phyloP scores from a whole-genome alignment of 2,797 vertebrate species.

The Peromyscus eremicus region DNA sequence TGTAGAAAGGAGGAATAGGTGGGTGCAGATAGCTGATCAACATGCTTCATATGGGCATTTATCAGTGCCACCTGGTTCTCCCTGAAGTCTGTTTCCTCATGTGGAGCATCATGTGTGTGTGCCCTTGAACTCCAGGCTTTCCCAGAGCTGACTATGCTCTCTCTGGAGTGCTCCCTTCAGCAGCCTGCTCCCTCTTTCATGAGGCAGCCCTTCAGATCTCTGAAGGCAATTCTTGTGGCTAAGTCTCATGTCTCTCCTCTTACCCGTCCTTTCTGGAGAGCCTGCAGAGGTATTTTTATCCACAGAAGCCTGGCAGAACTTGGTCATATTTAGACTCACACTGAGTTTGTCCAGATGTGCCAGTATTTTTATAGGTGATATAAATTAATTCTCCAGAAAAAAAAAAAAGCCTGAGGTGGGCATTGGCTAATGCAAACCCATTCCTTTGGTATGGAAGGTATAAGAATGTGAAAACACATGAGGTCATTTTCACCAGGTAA shows the following conservation, averaged over 20 bases:
- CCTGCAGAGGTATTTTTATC: constrained; percentile 79
- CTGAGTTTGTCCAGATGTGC: constrained; percentile 86
- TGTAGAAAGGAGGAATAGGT: not conserved
- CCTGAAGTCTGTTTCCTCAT: not conserved
- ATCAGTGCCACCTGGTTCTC: not conserved
- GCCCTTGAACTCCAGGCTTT: not conserved
- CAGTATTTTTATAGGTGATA: constrained; percentile 86
- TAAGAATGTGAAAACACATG: constrained; percentile 52
- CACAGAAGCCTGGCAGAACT: constrained; percentile 77
- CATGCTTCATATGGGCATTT: not conserved
- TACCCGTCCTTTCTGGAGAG: constrained; percentile 70
- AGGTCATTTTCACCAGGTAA: constrained; percentile 51
- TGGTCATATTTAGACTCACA: constrained; percentile 73
- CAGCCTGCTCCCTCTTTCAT: constrained; percentile 17
- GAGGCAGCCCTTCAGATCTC: constrained; percentile 45
- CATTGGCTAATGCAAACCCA: constrained; percentile 75
- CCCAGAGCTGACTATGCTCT: not conserved
- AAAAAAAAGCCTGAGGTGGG: constrained; percentile 63
- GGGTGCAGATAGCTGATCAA: not conserved
- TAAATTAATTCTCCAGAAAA: constrained; percentile 85
- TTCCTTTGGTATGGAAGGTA: constrained; percentile 71
- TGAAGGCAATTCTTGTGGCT: not conserved
- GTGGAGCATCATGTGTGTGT: rapidly evolving
- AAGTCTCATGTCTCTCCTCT: not conserved
- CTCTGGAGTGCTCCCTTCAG: not conserved